Conservation (phyloP, 2,113 vertebrate genomes). For the Coracopsis vasa region DNA sequence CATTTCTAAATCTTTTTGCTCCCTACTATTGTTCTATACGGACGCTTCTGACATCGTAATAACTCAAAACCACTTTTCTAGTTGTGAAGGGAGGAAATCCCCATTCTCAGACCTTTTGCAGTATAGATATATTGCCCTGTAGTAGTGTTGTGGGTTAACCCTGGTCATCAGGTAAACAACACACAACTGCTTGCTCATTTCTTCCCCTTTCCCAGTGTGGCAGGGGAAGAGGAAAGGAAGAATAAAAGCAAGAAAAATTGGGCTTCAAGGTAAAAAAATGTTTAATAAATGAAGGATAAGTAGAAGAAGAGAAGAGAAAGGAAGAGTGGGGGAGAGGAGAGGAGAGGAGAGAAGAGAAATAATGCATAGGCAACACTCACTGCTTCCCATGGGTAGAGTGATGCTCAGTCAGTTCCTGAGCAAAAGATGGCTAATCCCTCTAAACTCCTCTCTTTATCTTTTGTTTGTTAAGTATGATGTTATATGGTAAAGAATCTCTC, state of each 20-base stretch:
- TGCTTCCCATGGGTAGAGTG: not conserved
- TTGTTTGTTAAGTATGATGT: not conserved
- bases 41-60: not conserved
- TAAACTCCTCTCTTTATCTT: accelerated
- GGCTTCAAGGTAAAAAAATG: not conserved
- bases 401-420: not conserved
- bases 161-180: not conserved
- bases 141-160: not conserved
- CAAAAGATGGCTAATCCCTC: not conserved
- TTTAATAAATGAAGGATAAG: not conserved
- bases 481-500: not conserved
- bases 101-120: not conserved
- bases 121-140: not conserved
- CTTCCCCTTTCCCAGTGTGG: accelerated
- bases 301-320: not conserved
- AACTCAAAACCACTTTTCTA: not conserved
- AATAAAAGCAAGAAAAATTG: not conserved
- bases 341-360: not conserved
- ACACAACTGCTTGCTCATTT: not conserved
- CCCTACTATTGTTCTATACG: not conserved
- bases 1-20: not conserved
- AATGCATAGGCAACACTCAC: not conserved
- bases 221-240: accelerated
- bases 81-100: not conserved
- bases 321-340: not conserved